These are phyloP conservation scores for Pseudanteris insignis DNA, from an alignment of 2,888 invertebrate species.

Conservation along the genomic window DNA sequence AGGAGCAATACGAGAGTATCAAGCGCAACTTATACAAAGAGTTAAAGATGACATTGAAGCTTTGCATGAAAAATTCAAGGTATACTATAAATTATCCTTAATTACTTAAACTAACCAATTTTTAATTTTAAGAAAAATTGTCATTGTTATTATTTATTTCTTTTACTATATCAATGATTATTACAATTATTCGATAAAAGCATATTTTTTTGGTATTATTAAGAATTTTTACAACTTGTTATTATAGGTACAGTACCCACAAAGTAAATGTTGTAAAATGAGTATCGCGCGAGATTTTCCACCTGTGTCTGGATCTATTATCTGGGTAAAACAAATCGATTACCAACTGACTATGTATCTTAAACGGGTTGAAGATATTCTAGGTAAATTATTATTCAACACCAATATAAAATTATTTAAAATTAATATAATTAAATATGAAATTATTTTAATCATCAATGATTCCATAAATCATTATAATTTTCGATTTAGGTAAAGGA, in stretches of 20 bases:
- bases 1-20: slow-evolving; percentile 98
- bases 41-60: slow-evolving; percentile 99
- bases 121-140: too few species aligned
- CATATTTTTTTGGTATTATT: too few species aligned
- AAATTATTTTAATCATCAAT: background rate
- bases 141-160: too few species aligned
- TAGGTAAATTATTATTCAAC: slow-evolving; percentile 71
- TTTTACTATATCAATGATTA: too few species aligned
- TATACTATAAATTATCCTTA: too few species aligned
- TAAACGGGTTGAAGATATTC: slow-evolving; percentile 96
- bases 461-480: too few species aligned
- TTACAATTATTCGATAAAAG: too few species aligned
- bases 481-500: slow-evolving; percentile 83
- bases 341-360: slow-evolving; percentile 95
- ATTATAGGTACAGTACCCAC: slow-evolving; percentile 87
- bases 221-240: too few species aligned
- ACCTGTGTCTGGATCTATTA: slow-evolving; percentile 96
- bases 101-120: too few species aligned
- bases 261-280: slow-evolving; percentile 92
- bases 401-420: background rate
- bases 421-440: background rate
- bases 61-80: slow-evolving; percentile 97
- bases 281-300: slow-evolving; percentile 94
- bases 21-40: slow-evolving; percentile 97
- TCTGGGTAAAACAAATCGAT: slow-evolving; percentile 99